phyloP scores from a whole-genome alignment of 2,113 vertebrate genomes.

The Gnathonemus echidnorhynchus region DNA sequence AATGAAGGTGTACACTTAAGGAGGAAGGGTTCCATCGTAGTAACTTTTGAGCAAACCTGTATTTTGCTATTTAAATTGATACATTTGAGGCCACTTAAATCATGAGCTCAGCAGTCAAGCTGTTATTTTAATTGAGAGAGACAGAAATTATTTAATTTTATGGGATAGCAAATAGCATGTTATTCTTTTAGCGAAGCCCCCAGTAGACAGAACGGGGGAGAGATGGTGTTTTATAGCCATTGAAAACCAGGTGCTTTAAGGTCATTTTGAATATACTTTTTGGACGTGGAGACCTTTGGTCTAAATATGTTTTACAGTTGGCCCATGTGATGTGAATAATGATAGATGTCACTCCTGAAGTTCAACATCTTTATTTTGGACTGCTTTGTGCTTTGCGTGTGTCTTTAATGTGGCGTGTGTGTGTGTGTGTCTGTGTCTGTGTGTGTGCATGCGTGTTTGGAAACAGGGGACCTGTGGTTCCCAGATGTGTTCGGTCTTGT shows the following conservation, averaged over 20 bases:
- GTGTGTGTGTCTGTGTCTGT: background rate
- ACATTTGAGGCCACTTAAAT: background rate
- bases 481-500: constrained; percentile 33
- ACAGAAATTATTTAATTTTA: background rate
- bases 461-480: background rate
- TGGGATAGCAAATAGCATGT: background rate
- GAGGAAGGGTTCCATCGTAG: background rate
- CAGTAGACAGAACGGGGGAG: background rate
- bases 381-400: background rate
- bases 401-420: background rate
- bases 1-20: background rate
- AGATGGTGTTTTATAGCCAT: background rate
- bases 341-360: background rate
- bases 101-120: background rate
- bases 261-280: background rate
- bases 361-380: background rate
- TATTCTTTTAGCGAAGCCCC: background rate
- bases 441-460: background rate
- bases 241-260: background rate
- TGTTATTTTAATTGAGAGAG: background rate
- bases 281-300: background rate
- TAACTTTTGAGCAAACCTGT: background rate
- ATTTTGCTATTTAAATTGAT: background rate
- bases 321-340: background rate
- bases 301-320: background rate